Conservation (phyloP, 2,797 vertebrate genomes). For the Neopelma chrysocephalum region DNA sequence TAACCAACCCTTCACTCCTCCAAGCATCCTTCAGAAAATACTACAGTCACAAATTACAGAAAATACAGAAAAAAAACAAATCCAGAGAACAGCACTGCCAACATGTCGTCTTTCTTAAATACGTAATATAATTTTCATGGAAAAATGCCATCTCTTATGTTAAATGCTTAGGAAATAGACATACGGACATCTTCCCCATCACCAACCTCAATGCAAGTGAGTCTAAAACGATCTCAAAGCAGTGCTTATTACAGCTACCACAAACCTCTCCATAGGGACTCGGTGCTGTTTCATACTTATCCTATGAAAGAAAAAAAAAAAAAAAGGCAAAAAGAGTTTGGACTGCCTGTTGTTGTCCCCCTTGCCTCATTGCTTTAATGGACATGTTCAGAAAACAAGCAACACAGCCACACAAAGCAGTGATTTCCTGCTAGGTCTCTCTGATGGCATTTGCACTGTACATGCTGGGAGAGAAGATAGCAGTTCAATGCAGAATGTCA, state of each 20-base stretch:
- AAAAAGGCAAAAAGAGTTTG: neutral
- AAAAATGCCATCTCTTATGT: neutral
- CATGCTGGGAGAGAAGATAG: neutral
- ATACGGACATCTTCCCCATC: neutral
- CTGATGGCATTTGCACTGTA: neutral
- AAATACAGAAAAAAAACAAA: neutral
- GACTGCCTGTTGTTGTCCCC: neutral
- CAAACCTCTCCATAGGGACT: neutral
- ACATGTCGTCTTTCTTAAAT: neutral
- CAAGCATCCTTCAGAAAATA: neutral
- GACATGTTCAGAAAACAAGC: neutral
- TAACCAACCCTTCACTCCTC: neutral
- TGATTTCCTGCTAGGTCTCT: neutral
- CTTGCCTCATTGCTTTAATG: neutral
- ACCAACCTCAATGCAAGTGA: rapidly evolving
- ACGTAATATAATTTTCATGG: neutral
- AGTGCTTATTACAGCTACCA: neutral
- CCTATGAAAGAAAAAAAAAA: neutral
- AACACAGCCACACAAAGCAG: neutral
- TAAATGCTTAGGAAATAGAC: neutral
- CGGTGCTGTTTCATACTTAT: neutral
- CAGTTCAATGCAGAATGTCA: neutral
- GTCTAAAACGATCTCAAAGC: neutral
- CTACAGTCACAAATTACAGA: neutral
- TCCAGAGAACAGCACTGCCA: neutral